Evolutionary conservation across 37 sponge, comb jelly and placozoan species (phyloP).

Genomic region (Petrosia ficiformis): DNA sequence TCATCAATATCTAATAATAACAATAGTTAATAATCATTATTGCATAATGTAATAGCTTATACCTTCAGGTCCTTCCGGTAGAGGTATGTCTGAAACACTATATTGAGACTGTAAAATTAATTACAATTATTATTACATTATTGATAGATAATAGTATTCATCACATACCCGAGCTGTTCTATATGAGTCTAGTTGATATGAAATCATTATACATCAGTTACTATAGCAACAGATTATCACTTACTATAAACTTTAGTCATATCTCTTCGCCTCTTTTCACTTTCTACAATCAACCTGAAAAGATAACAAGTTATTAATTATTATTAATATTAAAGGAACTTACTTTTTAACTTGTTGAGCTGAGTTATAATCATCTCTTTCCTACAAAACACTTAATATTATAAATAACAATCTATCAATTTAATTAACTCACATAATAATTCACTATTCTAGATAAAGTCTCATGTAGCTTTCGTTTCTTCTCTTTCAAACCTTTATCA

Average conservation of each 20-base stretch:
- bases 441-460: conserved; percentile 57
- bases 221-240: neutral
- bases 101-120: conserved; percentile 46
- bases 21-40: too few species aligned
- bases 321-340: conserved; percentile 9
- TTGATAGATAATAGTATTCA: neutral
- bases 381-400: conserved; percentile 21
- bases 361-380: conserved; percentile 65
- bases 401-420: neutral
- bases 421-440: conserved; percentile 58
- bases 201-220: neutral
- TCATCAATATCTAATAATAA: too few species aligned
- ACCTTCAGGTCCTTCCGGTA: conserved; percentile 54
- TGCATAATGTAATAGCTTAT: too few species aligned
- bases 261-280: conserved; percentile 57
- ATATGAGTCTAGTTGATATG: conserved; percentile 32
- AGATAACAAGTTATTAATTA: neutral
- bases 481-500: conserved; percentile 86
- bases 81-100: conserved; percentile 64
- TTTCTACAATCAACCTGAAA: conserved; percentile 55
- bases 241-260: conserved; percentile 62
- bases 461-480: conserved; percentile 73
- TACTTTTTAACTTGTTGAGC: conserved; percentile 49
- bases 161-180: conserved; percentile 45
- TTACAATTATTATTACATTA: neutral